Evolutionary conservation across 2,113 vertebrate species (phyloP).

Genomic region (Odobenus rosmarus): DNA sequence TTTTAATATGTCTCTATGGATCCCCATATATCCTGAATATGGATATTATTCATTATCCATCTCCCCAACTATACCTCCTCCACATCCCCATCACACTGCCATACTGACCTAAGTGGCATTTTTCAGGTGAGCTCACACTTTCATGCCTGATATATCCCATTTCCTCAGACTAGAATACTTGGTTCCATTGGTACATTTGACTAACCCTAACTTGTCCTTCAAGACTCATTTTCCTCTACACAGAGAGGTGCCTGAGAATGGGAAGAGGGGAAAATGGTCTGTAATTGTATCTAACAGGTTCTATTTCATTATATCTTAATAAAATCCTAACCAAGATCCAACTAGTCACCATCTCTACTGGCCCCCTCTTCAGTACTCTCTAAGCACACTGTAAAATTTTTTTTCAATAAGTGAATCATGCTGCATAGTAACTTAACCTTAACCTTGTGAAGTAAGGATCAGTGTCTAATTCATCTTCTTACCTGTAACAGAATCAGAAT

Average conservation of each 20-base stretch:
- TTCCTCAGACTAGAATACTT: background rate
- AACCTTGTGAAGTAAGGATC: background rate
- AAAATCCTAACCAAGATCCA: background rate
- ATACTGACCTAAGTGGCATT: background rate
- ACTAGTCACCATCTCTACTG: background rate
- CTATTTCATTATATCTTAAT: background rate
- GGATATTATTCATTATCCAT: background rate
- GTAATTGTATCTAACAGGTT: background rate
- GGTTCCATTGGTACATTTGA: background rate
- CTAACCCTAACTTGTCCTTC: background rate
- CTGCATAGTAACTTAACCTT: background rate
- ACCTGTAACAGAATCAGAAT: background rate
- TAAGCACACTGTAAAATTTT: background rate
- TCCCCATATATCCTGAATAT: background rate
- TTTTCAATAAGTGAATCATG: background rate
- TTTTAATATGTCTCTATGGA: background rate
- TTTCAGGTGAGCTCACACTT: background rate
- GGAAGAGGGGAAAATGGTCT: background rate
- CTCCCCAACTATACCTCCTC: background rate
- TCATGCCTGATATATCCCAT: background rate
- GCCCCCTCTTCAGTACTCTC: background rate
- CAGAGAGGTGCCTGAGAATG: background rate
- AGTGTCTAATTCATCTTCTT: background rate
- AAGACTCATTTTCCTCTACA: background rate
- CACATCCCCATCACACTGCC: no score